A percentile compares a stretch with the other conserved stretches of the same genome.
These are phyloP conservation scores for Cataglyphis cursor DNA, from an alignment of 2,888 invertebrate genomes.

Conservation along the genomic window DNA sequence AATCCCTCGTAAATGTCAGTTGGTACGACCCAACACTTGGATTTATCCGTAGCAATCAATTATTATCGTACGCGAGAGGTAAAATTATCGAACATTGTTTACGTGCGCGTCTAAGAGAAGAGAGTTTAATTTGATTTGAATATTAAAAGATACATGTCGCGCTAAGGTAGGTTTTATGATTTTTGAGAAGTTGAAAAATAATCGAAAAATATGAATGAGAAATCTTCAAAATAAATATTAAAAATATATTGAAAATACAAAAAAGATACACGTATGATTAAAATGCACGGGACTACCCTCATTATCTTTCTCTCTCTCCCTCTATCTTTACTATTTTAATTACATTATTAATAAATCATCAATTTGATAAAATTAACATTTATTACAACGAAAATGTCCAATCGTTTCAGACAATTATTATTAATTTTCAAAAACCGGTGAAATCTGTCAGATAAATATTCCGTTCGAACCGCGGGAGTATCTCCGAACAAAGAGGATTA, in stretches of 20 bases:
- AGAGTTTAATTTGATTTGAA: background rate
- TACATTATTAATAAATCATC: background rate
- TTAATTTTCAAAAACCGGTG: background rate
- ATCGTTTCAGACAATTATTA: background rate
- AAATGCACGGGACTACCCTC: background rate
- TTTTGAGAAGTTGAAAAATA: background rate
- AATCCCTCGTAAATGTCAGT: conserved; percentile 39
- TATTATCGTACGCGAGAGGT: background rate
- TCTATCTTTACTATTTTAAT: background rate
- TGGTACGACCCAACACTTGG: conserved; percentile 10
- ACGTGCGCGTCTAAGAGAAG: too few species aligned
- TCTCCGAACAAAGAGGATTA: background rate
- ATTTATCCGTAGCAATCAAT: conserved; percentile 10
- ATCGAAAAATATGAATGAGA: background rate
- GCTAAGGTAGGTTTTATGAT: background rate
- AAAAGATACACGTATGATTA: background rate
- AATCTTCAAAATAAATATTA: background rate
- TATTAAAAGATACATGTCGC: background rate
- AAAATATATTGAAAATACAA: background rate
- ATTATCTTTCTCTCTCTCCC: background rate
- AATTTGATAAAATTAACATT: background rate
- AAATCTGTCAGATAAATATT: background rate
- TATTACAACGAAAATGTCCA: background rate
- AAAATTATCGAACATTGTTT: background rate
- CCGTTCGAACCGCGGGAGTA: background rate